phyloP scores from a whole-genome alignment of 2,113 vertebrate species.

The Scolopax mira region DNA sequence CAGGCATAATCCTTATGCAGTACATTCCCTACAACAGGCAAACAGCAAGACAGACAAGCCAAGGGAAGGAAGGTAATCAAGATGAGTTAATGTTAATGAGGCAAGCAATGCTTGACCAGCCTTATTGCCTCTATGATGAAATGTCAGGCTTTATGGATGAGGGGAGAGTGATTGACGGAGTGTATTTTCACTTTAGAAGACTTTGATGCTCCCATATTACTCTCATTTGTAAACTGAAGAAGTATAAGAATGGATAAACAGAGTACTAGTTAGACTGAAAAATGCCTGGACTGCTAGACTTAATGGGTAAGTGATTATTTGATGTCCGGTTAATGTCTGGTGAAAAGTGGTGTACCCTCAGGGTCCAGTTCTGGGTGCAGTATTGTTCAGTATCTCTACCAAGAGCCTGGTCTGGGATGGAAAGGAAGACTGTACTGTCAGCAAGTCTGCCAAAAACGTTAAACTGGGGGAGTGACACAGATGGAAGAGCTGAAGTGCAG shows the following conservation, averaged over 20 bases:
- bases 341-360: not conserved
- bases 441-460: not conserved
- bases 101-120: not conserved
- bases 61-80: not conserved
- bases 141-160: not conserved
- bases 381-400: not conserved
- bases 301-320: not conserved
- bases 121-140: not conserved
- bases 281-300: not conserved
- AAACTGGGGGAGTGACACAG: not conserved
- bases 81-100: not conserved
- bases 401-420: not conserved
- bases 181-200: not conserved
- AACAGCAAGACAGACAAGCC: not conserved
- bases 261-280: not conserved
- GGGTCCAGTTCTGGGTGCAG: not conserved
- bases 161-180: not conserved
- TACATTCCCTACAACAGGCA: not conserved
- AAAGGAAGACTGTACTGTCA: not conserved
- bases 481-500: not conserved
- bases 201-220: not conserved
- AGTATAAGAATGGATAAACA: not conserved
- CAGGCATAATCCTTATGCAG: not conserved
- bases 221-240: not conserved
- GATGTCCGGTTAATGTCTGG: not conserved